These are phyloP conservation scores for Cistogaster globosa DNA, from an alignment of 2,888 invertebrate species.

Conservation along the genomic window DNA sequence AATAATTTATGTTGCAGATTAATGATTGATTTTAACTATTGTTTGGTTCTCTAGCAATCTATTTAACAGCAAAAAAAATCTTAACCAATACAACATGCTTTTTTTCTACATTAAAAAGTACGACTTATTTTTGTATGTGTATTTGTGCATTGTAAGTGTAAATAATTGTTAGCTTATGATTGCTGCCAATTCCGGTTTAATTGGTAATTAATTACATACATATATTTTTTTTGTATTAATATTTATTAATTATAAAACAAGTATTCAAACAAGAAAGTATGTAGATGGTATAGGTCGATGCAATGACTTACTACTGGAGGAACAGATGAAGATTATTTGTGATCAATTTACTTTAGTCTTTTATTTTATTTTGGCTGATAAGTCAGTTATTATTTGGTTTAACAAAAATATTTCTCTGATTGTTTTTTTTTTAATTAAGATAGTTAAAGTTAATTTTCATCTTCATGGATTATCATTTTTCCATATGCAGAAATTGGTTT, in stretches of 20 bases:
- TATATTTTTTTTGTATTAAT: slow-evolving; percentile 56
- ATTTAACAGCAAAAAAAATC: slow-evolving; percentile 11
- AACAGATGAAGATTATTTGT: no score
- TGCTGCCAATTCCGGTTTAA: slow-evolving; percentile 70
- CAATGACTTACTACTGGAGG: background rate
- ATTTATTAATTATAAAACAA: slow-evolving; percentile 21
- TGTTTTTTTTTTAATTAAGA: no score
- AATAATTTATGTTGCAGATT: slow-evolving; percentile 40
- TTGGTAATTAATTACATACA: slow-evolving; percentile 68
- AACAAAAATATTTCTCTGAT: no score
- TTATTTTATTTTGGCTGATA: no score
- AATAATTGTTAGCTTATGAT: slow-evolving; percentile 48
- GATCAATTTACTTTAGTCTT: background rate
- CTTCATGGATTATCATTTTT: no score
- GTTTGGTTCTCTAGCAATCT: slow-evolving; percentile 6
- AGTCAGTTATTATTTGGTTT: no score
- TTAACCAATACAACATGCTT: background rate
- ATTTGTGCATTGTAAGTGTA: background rate
- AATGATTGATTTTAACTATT: slow-evolving; percentile 24
- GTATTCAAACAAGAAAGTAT: background rate
- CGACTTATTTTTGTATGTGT: background rate
- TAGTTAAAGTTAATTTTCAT: no score
- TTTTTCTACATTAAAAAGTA: no score
- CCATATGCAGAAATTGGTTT: no score
- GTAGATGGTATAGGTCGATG: background rate